Evolutionary conservation across 2,797 vertebrate genomes (phyloP).

Genomic region (Anisognathus igniventris): DNA sequence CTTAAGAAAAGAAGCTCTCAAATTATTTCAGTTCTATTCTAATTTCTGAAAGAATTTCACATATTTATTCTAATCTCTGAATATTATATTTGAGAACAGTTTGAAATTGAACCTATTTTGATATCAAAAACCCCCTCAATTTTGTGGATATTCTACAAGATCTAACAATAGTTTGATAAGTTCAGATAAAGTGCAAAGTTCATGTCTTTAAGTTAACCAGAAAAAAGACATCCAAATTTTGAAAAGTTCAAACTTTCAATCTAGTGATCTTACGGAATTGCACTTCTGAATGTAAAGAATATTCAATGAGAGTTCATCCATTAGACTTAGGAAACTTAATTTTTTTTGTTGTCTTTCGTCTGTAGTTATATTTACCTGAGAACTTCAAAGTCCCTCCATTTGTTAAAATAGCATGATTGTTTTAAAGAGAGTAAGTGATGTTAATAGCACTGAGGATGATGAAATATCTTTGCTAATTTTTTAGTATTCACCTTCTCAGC

Average conservation of each 20-base stretch:
- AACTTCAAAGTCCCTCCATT: background rate
- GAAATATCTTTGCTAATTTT: background rate
- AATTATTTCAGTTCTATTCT: background rate
- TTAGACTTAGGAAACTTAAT: background rate
- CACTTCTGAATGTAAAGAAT: background rate
- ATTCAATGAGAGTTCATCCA: background rate
- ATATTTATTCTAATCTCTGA: background rate
- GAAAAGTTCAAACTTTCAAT: background rate
- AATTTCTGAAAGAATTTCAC: background rate
- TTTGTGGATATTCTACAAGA: background rate
- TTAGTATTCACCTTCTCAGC: background rate
- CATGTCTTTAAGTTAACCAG: background rate
- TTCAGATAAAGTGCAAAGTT: background rate
- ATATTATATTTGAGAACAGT: background rate
- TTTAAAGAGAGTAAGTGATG: background rate
- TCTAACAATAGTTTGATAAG: background rate
- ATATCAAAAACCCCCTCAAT: accelerated
- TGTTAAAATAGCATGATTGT: background rate
- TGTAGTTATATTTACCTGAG: background rate
- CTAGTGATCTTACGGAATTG: background rate
- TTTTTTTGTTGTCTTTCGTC: background rate
- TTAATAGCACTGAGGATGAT: background rate
- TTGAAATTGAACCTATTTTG: background rate
- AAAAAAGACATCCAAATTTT: background rate
- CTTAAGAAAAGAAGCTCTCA: background rate